Base-by-base conservation (phyloP, 2,888 invertebrate species). In the Epistrophe grossulariae region DNA sequence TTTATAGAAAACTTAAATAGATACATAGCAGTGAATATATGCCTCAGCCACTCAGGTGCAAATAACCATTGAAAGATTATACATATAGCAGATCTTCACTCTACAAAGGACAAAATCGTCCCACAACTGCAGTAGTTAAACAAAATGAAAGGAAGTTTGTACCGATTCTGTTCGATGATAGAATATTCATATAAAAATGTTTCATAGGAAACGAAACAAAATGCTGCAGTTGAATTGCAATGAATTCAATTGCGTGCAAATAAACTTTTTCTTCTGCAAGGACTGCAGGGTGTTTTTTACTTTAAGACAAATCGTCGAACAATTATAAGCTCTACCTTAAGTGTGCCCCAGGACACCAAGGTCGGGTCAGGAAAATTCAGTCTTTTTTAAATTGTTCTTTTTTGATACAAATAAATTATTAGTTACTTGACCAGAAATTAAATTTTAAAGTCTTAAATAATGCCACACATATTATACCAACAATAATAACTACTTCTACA, bases 191-290 rank as follows among this genome's bases (percentile, higher is more conserved):
- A 48, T 48, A 9, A 48, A 48, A 48, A 48, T 48, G 9, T 48
- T 48, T 48, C 48, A 48, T 17, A 48, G 17, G 48, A 48, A 17
- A 17, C 9, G 48, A 48, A 48, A 48, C 48, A 48, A 48, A 48
- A 48, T 48, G 8, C 17, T 48, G 48, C 48, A 48, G 48, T 48
- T 48, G 48, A 48, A 45, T 45, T 45, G 45, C 45, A 45, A 45
- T 31, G 31, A 6, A 48, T 13, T 48, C 48, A 48, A 48, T 48
- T 48, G 48, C 48, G 48, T 48, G 48, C 17, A 48, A 48, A 17
- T 48, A 17, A 45, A 17, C n/a, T 48, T 48, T 2, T 48, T 0
- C 17, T 9, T 48, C 9, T 17, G 9, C 24, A 24, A 24, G 24
- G 24, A 24, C 24, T 24, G 24, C 48, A 17, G 48, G 48, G 48